Base-by-base conservation (phyloP, 2,797 vertebrate genomes). In the Alcedo quadribrachys region DNA sequence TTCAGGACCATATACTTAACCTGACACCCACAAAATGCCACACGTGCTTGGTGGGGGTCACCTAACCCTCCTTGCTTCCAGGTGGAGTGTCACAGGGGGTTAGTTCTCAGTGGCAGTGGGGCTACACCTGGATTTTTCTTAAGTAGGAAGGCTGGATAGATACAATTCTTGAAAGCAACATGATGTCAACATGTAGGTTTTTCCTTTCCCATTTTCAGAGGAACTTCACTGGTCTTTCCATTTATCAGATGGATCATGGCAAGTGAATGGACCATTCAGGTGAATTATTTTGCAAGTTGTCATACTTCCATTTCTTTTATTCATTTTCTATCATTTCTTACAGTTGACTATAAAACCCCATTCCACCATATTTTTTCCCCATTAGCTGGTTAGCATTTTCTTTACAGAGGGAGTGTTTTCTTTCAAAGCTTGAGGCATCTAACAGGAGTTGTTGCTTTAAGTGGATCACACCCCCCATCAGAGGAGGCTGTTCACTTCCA, bases 401-500 rank as follows among this genome's bases (percentile, higher is more conserved):
- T 58, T 75, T 20, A 50, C 8, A 50, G 15, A 11, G 50, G 46
- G 12, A 37, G 2, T 4, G 1, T 76, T 88, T 54, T 51, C 50
- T 46, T 9, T 83, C 30, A 53, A 58, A 83, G 16, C 15, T 76
- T n/a, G 27, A 78, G 42, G 42, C 10, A 6, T 12, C 27, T 81
- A 25, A 5, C 33, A 43, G 76, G 40, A 58, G 9, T 21, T 63
- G 25, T 50, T 20, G 15, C 35, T 57, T 0, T 7, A 70, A 50
- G 24, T 2, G 1, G 22, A 35, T 71, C 12, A 2, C 7, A 40
- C 4, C 30, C 66, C 7, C 12, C 2, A 1, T 54, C 32, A 46
- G 14, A 68, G 5, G 9, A 67, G 12, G 28, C n/a, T 55, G 3
- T 30, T 76, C 35, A 27, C 35, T 82, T 70, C 71, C 35, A 20